Evolutionary conservation across 2,113 vertebrate genomes (phyloP).

Genomic region (Peromyscus polionotus): DNA sequence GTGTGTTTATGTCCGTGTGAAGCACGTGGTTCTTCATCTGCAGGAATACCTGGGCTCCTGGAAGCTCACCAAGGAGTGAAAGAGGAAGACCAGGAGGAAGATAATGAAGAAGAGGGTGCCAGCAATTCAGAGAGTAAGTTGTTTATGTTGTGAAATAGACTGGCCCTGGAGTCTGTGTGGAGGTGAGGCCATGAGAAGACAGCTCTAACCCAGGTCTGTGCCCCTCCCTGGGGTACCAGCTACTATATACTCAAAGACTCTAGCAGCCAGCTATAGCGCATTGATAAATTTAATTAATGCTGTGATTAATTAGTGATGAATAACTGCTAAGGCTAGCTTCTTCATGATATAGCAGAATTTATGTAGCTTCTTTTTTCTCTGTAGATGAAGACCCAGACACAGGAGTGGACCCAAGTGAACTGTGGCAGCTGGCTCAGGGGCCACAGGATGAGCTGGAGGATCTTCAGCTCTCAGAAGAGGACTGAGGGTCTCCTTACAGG

Average conservation of each 20-base stretch:
- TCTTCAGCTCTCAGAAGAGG: conserved; percentile 93
- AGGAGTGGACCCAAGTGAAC: conserved; percentile 84
- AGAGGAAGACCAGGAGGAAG: conserved; percentile 58
- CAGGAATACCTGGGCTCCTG: background rate
- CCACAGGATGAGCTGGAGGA: conserved; percentile 94
- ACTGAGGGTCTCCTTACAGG: conserved; percentile 35
- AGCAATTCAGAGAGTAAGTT: conserved; percentile 82
- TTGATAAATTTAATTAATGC: conserved; percentile 81
- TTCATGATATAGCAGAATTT: conserved; percentile 76
- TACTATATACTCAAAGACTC: conserved; percentile 1
- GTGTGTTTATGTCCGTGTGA: background rate
- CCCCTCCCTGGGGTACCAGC: background rate
- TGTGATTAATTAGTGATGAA: conserved; percentile 84
- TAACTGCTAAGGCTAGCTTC: conserved; percentile 65
- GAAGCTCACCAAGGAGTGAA: background rate
- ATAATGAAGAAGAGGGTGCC: conserved; percentile 64
- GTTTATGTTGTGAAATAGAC: background rate
- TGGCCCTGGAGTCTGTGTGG: background rate
- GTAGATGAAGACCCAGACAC: conserved; percentile 47
- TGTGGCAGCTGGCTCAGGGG: conserved; percentile 91
- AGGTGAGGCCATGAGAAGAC: background rate
- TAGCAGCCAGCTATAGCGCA: conserved; percentile 61
- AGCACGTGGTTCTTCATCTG: background rate
- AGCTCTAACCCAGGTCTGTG: background rate
- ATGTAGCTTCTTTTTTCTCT: conserved; percentile 49